A percentile compares a stretch with the other conserved stretches of the same genome.
Evolutionary conservation across 2,888 invertebrate species (phyloP).

Genomic region (Drepana falcataria): DNA sequence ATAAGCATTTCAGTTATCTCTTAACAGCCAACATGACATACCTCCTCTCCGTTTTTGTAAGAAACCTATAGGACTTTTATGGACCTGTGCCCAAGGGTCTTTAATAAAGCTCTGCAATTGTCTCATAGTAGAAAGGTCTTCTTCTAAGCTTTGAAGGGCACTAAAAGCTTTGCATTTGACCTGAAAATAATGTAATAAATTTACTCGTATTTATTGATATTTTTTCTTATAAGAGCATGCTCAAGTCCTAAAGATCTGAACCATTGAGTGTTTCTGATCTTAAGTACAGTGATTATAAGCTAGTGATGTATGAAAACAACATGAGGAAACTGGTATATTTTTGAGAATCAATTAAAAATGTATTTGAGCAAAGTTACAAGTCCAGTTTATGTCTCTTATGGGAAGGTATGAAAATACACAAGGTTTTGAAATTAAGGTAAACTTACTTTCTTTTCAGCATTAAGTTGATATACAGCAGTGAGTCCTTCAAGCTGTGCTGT

Average conservation of each 20-base stretch:
- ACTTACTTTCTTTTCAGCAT: slow-evolving; percentile 91
- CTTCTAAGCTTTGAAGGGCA: slow-evolving; percentile 93
- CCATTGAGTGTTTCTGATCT: too few species aligned
- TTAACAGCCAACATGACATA: slow-evolving; percentile 12
- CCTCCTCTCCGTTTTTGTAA: slow-evolving; percentile 90
- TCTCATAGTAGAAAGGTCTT: slow-evolving; percentile 89
- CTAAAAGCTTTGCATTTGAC: slow-evolving; percentile 96
- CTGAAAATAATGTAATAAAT: slow-evolving; percentile 24
- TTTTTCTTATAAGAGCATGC: too few species aligned
- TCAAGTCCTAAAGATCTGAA: too few species aligned
- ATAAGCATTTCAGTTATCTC: background rate
- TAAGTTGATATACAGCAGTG: slow-evolving; percentile 94
- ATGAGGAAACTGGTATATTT: too few species aligned
- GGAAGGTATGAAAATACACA: too few species aligned
- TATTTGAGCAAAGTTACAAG: too few species aligned
- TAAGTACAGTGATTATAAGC: too few species aligned
- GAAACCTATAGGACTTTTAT: slow-evolving; percentile 93
- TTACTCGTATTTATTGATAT: too few species aligned
- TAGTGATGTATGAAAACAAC: too few species aligned
- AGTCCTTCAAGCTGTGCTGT: slow-evolving; percentile 94
- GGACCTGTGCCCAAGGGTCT: slow-evolving; percentile 83
- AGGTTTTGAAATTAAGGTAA: too few species aligned
- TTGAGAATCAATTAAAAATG: too few species aligned
- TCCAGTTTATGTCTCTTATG: too few species aligned
- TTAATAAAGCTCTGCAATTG: slow-evolving; percentile 87